phyloP scores from a whole-genome alignment of 2,113 vertebrate species.

The Rissa tridactyla region DNA sequence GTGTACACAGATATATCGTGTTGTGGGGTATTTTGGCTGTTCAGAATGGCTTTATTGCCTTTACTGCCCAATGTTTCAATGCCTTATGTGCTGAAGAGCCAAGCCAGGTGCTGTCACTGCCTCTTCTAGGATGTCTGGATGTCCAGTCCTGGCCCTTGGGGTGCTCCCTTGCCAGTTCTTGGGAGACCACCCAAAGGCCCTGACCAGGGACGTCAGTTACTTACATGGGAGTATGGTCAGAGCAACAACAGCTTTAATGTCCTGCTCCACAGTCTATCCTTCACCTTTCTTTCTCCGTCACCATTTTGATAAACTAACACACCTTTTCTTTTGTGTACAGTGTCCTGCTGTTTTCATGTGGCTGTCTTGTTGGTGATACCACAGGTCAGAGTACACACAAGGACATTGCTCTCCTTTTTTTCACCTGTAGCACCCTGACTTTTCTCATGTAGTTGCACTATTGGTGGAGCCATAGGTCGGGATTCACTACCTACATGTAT shows the following conservation, averaged over 20 bases:
- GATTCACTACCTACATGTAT: not conserved
- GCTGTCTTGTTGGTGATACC: not conserved
- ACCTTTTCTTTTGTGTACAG: not conserved
- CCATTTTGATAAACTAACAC: not conserved
- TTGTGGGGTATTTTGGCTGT: not conserved
- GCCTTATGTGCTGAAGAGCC: not conserved
- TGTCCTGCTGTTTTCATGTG: not conserved
- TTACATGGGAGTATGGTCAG: not conserved
- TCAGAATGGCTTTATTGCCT: not conserved
- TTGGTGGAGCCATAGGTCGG: not conserved
- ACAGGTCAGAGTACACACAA: not conserved
- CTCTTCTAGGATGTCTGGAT: not conserved
- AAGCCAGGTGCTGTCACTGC: not conserved
- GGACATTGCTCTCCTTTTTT: not conserved
- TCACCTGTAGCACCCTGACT: not conserved
- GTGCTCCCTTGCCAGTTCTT: not conserved
- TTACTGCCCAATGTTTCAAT: not conserved
- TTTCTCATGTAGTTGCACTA: not conserved
- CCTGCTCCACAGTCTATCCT: not conserved
- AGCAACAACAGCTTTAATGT: not conserved
- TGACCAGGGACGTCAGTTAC: rapidly evolving
- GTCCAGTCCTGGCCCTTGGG: too few relatives aligned
- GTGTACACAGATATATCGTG: not conserved
- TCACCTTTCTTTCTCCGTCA: not conserved
- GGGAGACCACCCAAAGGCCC: not conserved